Percentiles rank a stretch among this genome's conserved stretches.
Evolutionary conservation across 1,140 invertebrate genomes (phyloP).

Genomic region (Eulimnadia texana): DNA sequence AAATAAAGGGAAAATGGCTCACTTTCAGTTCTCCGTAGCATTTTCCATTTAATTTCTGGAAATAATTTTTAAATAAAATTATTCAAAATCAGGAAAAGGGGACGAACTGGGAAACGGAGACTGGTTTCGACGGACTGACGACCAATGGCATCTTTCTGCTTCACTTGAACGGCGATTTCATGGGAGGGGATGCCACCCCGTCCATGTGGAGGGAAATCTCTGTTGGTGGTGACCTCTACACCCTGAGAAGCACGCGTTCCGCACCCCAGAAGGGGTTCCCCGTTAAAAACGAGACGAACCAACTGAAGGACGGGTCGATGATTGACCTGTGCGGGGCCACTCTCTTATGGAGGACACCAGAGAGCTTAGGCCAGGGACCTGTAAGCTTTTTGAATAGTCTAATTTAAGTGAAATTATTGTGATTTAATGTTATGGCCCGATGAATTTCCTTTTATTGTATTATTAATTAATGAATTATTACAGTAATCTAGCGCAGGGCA

Average conservation of each 20-base stretch:
- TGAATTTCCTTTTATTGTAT: too few relatives aligned
- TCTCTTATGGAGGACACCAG: slow-evolving; percentile 69
- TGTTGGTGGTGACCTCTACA: slow-evolving; percentile 93
- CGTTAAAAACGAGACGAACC: slow-evolving; percentile 61
- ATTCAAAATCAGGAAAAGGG: background rate
- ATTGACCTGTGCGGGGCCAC: slow-evolving; percentile 98
- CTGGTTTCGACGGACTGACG: slow-evolving; percentile 67
- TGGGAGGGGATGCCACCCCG: slow-evolving; percentile 24
- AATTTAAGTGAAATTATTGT: slow-evolving; percentile 4
- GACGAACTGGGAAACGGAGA: background rate
- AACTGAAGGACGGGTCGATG: slow-evolving; percentile 88
- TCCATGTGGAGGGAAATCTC: slow-evolving; percentile 90
- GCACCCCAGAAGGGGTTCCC: slow-evolving; percentile 71
- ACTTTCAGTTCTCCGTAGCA: background rate
- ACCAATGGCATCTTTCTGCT: slow-evolving; percentile 96
- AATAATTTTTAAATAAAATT: background rate
- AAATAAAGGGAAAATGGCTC: too few relatives aligned
- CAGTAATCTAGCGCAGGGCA: too few relatives aligned
- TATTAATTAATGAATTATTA: too few relatives aligned
- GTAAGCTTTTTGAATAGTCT: too few relatives aligned
- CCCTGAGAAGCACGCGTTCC: slow-evolving; percentile 79
- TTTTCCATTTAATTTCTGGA: background rate
- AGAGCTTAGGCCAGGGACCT: background rate
- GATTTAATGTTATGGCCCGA: slow-evolving; percentile 2
- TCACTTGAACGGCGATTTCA: slow-evolving; percentile 71